Conservation (phyloP, 2,113 vertebrate genomes). For the Sceloporus tristichus region DNA sequence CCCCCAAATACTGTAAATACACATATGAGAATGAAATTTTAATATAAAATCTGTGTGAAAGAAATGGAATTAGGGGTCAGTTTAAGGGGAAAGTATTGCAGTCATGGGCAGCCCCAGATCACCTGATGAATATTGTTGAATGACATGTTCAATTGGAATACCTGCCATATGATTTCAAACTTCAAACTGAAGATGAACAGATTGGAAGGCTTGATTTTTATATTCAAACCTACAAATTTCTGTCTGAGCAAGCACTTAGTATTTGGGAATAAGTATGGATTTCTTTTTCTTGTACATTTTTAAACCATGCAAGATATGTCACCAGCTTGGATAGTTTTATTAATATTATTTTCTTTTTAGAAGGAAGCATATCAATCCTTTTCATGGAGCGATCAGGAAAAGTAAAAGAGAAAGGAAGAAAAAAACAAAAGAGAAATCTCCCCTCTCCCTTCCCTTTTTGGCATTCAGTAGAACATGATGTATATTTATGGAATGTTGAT, state of each 20-base stretch:
- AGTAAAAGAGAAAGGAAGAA: not conserved
- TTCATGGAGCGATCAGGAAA: not conserved
- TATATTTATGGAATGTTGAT: conserved; percentile 50
- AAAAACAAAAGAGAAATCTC: not conserved
- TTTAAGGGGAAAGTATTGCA: too few species aligned
- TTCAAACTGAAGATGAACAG: not conserved
- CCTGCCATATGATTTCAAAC: too few species aligned
- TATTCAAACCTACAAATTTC: not conserved
- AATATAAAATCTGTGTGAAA: too few species aligned
- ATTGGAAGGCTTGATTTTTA: not conserved
- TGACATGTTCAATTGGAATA: too few species aligned
- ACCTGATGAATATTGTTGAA: too few species aligned
- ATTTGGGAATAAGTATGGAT: not conserved
- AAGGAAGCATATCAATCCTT: not conserved
- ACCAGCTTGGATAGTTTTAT: not conserved
- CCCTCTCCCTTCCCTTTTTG: not conserved
- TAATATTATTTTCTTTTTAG: not conserved
- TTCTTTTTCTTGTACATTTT: not conserved
- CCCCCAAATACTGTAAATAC: too few species aligned
- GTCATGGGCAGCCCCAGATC: too few species aligned
- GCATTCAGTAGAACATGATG: conserved; percentile 35
- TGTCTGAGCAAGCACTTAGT: not conserved
- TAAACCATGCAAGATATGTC: not conserved
- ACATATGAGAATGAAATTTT: too few species aligned
- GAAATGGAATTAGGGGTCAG: too few species aligned